Evolutionary conservation across 2,888 invertebrate species (phyloP), one percentile per base, ranked within the genome.

Genomic region (Leptothorax acervorum): DNA sequence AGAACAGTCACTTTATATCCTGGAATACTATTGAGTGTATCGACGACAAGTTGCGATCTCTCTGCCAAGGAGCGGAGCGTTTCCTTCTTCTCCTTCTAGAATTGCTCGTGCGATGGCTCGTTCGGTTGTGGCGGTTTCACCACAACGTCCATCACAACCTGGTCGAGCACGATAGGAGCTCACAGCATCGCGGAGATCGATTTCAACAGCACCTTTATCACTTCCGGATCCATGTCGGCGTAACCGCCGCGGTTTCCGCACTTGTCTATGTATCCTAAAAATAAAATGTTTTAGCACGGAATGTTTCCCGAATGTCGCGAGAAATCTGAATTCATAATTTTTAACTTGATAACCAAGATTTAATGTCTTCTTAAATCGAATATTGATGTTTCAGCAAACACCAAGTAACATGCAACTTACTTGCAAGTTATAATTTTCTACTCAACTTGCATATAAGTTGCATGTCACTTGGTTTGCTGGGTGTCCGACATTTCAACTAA

Each of bases 211-310:
- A 98, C 97, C 1, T 96, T 96, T 95, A 97, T 97, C n/a, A 98
- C 99, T 28, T 96, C 95, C 0, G 98, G 97, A 87, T 98, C 97
- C 95, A 99, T 94, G 95, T 99, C 99, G 93, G 97, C 97, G 95
- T 99, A 99, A 23, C 99, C 99, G 68, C 99, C 99, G 86, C 99
- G 97, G 90, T 99, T 96, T 75, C 99, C 99, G 95, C 99, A 99
- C 95, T 99, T 99, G 84, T 97, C 98, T 96, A 97, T 97, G 95
- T 97, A 98, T n/a, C 98, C 96, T 96, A 82, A 9, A 90, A 57
- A 51, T 1, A 2, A 68, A 57, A 75, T 35, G 11, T 42, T 6
- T 15, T 6, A 53, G 23, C 45, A 39, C 2, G 2, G 6, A 45
- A 66, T 66, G 3, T 28, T 11, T 6, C 3, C 28, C 5, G n/a